Conservation (phyloP, 2,113 vertebrate species). For the Leptodactylus fuscus region DNA sequence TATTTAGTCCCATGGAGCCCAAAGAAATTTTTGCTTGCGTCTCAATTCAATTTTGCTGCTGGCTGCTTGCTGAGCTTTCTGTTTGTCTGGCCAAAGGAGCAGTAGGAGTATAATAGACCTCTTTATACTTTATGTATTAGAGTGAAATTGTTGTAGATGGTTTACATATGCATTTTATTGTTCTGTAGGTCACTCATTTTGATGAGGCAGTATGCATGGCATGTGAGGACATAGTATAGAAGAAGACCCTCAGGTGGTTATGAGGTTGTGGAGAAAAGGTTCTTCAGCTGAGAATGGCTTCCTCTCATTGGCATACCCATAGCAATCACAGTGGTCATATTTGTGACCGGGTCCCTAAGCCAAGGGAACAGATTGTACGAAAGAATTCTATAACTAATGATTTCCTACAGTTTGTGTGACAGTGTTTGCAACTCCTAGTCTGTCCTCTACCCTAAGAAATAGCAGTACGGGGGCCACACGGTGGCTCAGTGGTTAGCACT, state of each 20-base stretch:
- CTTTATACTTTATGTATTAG: background rate
- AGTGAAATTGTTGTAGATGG: background rate
- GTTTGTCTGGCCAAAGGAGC: background rate
- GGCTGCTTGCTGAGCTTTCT: background rate
- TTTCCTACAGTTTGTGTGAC: too few species aligned
- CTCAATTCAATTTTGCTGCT: background rate
- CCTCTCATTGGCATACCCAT: too few species aligned
- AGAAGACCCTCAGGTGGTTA: background rate
- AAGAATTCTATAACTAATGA: too few species aligned
- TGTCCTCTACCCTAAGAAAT: too few species aligned
- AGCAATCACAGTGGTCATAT: too few species aligned
- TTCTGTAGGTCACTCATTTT: background rate
- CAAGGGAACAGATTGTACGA: too few species aligned
- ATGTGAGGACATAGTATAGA: background rate
- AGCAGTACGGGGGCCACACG: too few species aligned
- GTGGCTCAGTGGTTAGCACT: too few species aligned
- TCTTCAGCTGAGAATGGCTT: background rate
- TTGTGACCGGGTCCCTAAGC: too few species aligned
- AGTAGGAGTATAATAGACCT: background rate
- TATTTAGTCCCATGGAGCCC: constrained; percentile 23
- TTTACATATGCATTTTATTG: background rate
- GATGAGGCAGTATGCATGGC: background rate
- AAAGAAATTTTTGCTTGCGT: background rate
- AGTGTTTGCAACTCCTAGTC: too few species aligned
- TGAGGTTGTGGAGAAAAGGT: background rate